Base-by-base conservation (phyloP, 2,113 vertebrate species). In the Arothron firmamentum region DNA sequence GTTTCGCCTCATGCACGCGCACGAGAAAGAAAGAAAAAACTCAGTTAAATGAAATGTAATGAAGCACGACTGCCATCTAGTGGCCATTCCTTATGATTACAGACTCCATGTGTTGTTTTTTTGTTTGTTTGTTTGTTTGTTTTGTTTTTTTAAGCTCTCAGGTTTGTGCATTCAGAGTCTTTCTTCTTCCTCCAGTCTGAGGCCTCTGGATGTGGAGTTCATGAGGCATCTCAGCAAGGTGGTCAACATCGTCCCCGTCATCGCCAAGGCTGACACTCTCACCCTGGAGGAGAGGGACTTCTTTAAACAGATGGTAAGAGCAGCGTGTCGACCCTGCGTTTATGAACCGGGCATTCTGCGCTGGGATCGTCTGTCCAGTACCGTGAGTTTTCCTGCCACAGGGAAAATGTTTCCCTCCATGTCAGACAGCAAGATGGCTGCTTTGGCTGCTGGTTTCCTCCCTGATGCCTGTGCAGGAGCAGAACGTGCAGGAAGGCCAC, bases 211-310 rank as follows among this genome's bases (percentile, higher is more conserved):
- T 84, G 94, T 98, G 15, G 97, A 98, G 86, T 99, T 98, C 87
- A 98, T 99, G 97, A 93, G 93, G 46, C 95, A 94, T 47, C 92
- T 99, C 52, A 97, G 97, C 83, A 98, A 98, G 80, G 96, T 99
- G 83, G 97, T 99, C 65, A 99, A 98, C 90, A 98, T 99, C 0
- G 96, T 99, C 4, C 96, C 96, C 0, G 94, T 98, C 88, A 98
- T 98, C 0, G 94, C 96, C 59, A 98, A 98, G 77, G 96, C 96
- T 0, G 96, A 99, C 92, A 98, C 96, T 0, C 86, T 98, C 70
- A 99, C 97, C 34, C 92, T 98, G 87, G 97, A 98, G 77, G 96
- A 99, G 88, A 91, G 96, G 74, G 93, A 95, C 75, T 89, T 87
- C 88, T 99, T 99, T 83, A 99, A 98, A 68, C 91, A 96, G 59